A percentile compares a stretch with the other conserved stretches of the same genome.
phyloP scores from a whole-genome alignment of 2,113 vertebrate genomes.

The Sebastes fasciatus region DNA sequence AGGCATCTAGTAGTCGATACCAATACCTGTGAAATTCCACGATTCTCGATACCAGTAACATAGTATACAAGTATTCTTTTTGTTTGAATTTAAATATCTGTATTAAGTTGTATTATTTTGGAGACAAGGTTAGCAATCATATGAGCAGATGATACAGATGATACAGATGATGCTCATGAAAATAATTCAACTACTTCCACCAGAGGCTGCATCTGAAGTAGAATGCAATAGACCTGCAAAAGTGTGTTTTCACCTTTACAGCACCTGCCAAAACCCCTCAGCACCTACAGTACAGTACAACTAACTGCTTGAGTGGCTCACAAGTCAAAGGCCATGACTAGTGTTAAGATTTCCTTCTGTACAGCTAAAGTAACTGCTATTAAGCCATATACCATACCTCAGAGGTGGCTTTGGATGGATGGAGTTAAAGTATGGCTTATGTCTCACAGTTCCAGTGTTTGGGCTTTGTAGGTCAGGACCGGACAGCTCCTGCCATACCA shows the following conservation, averaged over 20 bases:
- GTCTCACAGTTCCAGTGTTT: constrained; percentile 3
- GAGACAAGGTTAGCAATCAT: not conserved
- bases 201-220: not conserved
- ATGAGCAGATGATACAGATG: not conserved
- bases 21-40: no score
- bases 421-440: constrained; percentile 1
- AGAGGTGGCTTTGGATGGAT: not conserved
- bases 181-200: not conserved
- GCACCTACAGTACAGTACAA: not conserved
- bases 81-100: not conserved
- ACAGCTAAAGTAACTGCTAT: constrained; percentile 7
- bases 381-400: not conserved
- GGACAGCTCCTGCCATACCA: not conserved
- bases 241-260: not conserved
- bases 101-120: not conserved
- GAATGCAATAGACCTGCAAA: no score
- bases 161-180: not conserved
- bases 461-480: constrained; percentile 21
- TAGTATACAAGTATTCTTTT: no score
- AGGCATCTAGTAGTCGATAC: no score
- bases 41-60: no score
- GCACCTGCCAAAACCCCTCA: not conserved
- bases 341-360: not conserved
- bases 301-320: not conserved
- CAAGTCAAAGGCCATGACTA: constrained; percentile 2